Base-by-base conservation (phyloP, 2,797 vertebrate genomes). In the Orestias chungarensis region DNA sequence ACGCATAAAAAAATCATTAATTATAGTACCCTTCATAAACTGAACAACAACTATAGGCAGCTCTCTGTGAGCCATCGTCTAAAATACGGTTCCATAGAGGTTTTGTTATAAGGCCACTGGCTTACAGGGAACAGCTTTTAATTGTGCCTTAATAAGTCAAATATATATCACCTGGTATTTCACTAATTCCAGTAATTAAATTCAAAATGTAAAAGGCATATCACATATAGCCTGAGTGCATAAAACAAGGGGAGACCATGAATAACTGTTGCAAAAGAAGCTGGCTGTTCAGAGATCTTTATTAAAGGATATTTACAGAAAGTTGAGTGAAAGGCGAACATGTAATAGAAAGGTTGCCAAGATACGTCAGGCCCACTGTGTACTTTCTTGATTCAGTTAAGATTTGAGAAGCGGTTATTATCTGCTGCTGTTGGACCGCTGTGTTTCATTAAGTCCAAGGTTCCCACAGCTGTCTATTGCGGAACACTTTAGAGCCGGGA, bases 1-100 rank as follows among this genome's bases (percentile, higher is more conserved):
- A 79, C 71, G 74, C 59, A 74, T 74, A 29, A 71, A 23, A 6
- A 11, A 59, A 35, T 35, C 31, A 59, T 59, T 0, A 67, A 70
- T 80, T 75, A 73, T 77, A 81, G 82, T 68, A 64, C 68, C 66
- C 75, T 69, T 78, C 62, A 73, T 52, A 73, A 76, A 82, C 40
- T 70, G 42, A 27, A 66, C 75, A 10, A 67, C 17, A 20, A 77
- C 54, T 76, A 74, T 67, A 80, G 62, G 50, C 71, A 82, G 77
- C 57, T 74, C 50, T 72, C 25, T 77, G 74, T 50, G 81, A 64
- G 62, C 50, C 64, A n/a, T n/a, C n/a, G n/a, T n/a, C n/a, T n/a
- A n/a, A n/a, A n/a, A n/a, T n/a, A n/a, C n/a, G n/a, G n/a, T n/a
- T n/a, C n/a, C n/a, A n/a, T n/a, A n/a, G n/a, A n/a, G n/a, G n/a